These are phyloP conservation scores for Pleuronectes platessa DNA, from an alignment of 2,113 vertebrate genomes.

Conservation along the genomic window DNA sequence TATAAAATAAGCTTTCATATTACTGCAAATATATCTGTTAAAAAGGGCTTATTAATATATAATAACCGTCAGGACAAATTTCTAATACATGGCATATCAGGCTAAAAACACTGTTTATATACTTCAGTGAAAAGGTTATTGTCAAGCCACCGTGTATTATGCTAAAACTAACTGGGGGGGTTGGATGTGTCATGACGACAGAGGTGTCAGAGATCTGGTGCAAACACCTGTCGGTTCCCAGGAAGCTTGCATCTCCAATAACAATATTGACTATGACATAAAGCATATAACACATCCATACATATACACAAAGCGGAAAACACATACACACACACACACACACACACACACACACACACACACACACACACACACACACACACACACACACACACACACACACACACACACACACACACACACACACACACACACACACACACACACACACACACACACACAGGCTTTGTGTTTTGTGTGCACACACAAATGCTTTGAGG, in stretches of 20 bases:
- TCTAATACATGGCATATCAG: neutral
- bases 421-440: conserved; percentile 21
- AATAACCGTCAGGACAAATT: too few relatives aligned
- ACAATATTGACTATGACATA: conserved; percentile 63
- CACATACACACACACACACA: neutral
- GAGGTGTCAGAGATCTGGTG: conserved; percentile 73
- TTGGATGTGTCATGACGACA: conserved; percentile 59
- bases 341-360: conserved; percentile 29
- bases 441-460: conserved; percentile 9
- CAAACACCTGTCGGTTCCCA: conserved; percentile 75
- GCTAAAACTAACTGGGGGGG: conserved; percentile 57
- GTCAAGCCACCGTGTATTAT: conserved; percentile 51
- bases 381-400: conserved; percentile 24
- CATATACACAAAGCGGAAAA: conserved; percentile 28
- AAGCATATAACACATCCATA: conserved; percentile 56
- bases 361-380: conserved; percentile 25
- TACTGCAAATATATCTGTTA: too few relatives aligned
- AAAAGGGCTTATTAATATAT: too few relatives aligned
- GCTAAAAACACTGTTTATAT: conserved; percentile 21
- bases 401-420: conserved; percentile 3
- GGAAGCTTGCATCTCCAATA: conserved; percentile 55
- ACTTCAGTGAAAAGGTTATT: conserved; percentile 32
- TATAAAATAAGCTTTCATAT: too few relatives aligned
- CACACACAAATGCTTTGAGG: conserved; percentile 64
- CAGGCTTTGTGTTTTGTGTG: conserved; percentile 41